Base-by-base conservation (phyloP, 1,140 invertebrate species). In the Patella vulgata region DNA sequence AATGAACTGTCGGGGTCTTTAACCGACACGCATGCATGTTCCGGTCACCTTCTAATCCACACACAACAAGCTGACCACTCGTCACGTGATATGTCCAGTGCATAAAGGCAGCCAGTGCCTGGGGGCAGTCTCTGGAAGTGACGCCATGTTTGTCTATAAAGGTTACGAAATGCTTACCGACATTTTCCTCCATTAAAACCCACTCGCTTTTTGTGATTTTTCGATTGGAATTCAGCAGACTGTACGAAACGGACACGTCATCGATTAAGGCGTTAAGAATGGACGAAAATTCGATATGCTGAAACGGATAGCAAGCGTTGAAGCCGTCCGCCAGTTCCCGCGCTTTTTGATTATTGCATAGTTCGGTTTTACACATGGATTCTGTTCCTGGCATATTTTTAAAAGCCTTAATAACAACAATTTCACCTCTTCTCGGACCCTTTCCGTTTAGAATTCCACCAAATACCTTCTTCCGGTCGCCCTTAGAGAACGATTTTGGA, bases 1-100 rank as follows among this genome's bases (percentile, higher is more conserved):
- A 69, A 42, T 69, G 67, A 33, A 69, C 54, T 27, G 50, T 60
- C 3, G 67, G 67, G 3, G 53, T 65, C 55, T 58, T 58, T 5
- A 69, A 33, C 30, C 31, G 8, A 14, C 33, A 36, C 2, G 59
- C 59, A 14, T 42, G 5, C 11, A 50, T 52, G 39, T 65, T 62
- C 28, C 54, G n/a, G 2, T 39, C 33, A 14, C 67, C 67, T 39
- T 65, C 56, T 30, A 69, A 48, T 1, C 67, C 59, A 48, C 67
- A 69, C 21, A 69, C 14, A 8, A 69, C 67, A 1, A 58, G 54
- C 53, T 62, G 11, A 0, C 67, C 67, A 25, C 51, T 46, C 19
- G 52, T 53, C 12, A 21, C 33, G 31, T 69, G 59, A 51, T 62
- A 54, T 6, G 62, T 44, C 58, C 61, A 69, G 50, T 69, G 67